Evolutionary conservation across 2,113 vertebrate genomes (phyloP), one percentile per base, ranked within the genome.

Genomic region (Clarias magur): DNA sequence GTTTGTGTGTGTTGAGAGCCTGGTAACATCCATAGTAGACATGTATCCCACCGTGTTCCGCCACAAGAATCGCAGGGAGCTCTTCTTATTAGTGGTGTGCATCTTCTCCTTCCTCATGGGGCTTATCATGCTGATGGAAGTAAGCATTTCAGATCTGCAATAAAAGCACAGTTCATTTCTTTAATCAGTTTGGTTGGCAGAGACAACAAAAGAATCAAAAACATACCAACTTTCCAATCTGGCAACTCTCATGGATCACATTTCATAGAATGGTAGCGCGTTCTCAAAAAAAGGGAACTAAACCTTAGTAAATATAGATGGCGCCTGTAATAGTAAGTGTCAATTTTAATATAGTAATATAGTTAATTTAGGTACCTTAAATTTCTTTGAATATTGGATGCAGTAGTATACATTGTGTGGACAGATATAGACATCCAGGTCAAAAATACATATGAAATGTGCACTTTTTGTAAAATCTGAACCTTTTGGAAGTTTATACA

Each of bases 1-100:
- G 98, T 99, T 99, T 91, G 98, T 99, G 87, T 98, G 97, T 0
- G 96, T 99, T 90, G 98, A 99, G 89, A 99, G 98, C 89, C 95
- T 99, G 54, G 97, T 98, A 84, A 99, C 98, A 0, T 96, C 98
- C 10, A 92, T 99, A 86, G 96, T 99, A 88, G 98, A 99, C 94
- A 97, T 99, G 97, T 97, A 98, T 82, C 98, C 98, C 17, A 91
- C 88, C 4, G 92, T 95, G 78, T 98, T 99, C 92, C 97, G 97
- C 12, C 96, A 96, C 91, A 97, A 98, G 92, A 95, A 99, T 89
- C 95, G 97, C 73, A 94, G 98, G 60, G 97, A 99, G 92, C 93
- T 93, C 30, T 96, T 99, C 82, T 97, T 99, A 91, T 92, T 99
- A 4, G 91, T 89, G 0, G 93, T 99, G 83, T 96, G 97, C 0